These are phyloP conservation scores for Puffinus mauretanicus DNA, from an alignment of 2,113 vertebrate genomes.

Conservation along the genomic window DNA sequence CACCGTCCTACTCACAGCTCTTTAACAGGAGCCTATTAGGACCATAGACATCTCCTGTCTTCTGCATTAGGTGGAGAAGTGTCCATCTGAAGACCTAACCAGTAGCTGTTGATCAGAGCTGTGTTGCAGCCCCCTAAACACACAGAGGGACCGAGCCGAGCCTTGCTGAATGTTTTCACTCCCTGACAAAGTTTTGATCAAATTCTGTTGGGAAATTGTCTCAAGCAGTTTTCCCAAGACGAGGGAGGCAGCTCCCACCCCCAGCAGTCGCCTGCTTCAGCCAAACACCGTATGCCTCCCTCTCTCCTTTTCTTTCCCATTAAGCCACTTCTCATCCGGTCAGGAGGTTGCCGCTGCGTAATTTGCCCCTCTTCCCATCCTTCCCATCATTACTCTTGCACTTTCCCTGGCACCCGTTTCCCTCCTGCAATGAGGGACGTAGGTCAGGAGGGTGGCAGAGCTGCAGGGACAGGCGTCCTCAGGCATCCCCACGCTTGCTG, in stretches of 20 bases:
- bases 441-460: neutral
- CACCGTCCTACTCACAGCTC: neutral
- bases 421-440: neutral
- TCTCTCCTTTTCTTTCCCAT: neutral
- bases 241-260: neutral
- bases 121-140: neutral
- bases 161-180: neutral
- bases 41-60: neutral
- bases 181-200: neutral
- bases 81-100: neutral
- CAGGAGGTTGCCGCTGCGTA: rapidly evolving
- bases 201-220: neutral
- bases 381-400: neutral
- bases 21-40: neutral
- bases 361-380: neutral
- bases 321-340: neutral
- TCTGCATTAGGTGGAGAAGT: neutral
- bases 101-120: neutral
- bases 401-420: neutral
- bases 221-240: neutral
- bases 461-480: neutral
- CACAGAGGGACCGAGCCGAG: neutral
- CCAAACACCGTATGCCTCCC: rapidly evolving
- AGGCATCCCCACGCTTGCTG: neutral
- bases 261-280: neutral